Evolutionary conservation across 2,113 vertebrate species (phyloP).

Genomic region (Sphaerodactylus townsendi): DNA sequence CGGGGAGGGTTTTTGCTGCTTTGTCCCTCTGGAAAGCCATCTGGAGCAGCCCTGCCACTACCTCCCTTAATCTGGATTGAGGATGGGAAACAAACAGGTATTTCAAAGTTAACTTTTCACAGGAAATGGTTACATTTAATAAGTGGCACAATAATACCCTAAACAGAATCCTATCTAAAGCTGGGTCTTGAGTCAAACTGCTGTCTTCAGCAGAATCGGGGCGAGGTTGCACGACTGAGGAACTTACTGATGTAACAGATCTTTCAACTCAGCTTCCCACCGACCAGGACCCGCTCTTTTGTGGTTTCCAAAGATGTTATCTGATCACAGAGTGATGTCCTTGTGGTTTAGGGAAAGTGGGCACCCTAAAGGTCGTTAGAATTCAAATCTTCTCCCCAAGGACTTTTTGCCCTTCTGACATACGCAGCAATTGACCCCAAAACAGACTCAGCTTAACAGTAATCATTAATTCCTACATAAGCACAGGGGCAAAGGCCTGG

Average conservation of each 20-base stretch:
- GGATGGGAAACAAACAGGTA: not conserved
- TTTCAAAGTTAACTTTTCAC: not conserved
- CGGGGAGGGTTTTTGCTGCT: too few species aligned
- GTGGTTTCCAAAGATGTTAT: conserved; percentile 78
- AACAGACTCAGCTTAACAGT: conserved; percentile 58
- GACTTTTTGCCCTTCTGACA: conserved; percentile 84
- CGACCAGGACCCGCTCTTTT: conserved; percentile 50
- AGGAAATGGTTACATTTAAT: conserved; percentile 2
- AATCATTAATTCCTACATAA: conserved; percentile 71
- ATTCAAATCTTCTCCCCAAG: conserved; percentile 75
- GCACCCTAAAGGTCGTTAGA: conserved; percentile 76
- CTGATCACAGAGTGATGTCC: conserved; percentile 82
- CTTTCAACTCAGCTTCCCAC: conserved; percentile 63
- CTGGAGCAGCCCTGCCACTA: too few species aligned
- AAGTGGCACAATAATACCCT: conserved; percentile 23
- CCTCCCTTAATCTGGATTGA: too few species aligned
- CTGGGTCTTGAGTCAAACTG: conserved; percentile 13
- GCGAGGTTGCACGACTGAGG: conserved; percentile 57
- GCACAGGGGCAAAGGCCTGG: conserved; percentile 68
- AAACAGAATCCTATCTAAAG: not conserved
- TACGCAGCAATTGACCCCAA: conserved; percentile 77
- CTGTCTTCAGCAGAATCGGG: conserved; percentile 23
- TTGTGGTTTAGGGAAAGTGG: conserved; percentile 83
- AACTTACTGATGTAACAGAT: conserved; percentile 76
- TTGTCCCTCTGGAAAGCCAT: too few species aligned